phyloP scores from a whole-genome alignment of 2,888 invertebrate genomes.

The Pyrocoelia pectoralis region DNA sequence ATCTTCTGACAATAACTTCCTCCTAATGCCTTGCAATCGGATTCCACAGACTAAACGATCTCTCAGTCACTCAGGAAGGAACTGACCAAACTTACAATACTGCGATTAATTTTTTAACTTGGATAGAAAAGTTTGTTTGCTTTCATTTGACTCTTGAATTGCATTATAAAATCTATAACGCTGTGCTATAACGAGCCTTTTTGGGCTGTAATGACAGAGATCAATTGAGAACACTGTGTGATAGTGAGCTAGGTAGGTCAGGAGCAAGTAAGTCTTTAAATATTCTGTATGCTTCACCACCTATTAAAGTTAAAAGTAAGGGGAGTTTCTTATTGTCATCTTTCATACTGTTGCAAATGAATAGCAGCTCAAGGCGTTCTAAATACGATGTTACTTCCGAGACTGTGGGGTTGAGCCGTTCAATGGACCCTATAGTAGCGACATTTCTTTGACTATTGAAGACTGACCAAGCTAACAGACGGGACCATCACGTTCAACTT shows the following conservation, averaged over 20 bases:
- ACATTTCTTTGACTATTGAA: no score
- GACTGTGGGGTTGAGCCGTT: no score
- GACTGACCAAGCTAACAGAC: no score
- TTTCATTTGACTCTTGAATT: background rate
- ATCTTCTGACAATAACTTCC: background rate
- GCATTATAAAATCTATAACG: constrained; percentile 12
- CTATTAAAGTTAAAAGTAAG: no score
- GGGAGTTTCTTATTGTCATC: no score
- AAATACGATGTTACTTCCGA: no score
- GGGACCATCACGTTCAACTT: no score
- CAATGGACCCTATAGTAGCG: no score
- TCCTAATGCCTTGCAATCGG: background rate
- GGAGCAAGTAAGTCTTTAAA: constrained; percentile 24
- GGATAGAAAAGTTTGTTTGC: background rate
- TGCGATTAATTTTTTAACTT: constrained; percentile 1
- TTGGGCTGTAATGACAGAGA: constrained; percentile 27
- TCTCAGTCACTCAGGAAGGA: background rate
- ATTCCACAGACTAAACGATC: constrained; percentile 3
- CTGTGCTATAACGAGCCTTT: constrained; percentile 24
- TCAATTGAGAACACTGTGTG: constrained; percentile 18
- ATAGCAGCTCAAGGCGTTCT: no score
- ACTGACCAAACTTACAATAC: constrained; percentile 4
- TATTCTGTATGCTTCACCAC: constrained; percentile 26
- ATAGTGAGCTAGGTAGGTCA: constrained; percentile 14
- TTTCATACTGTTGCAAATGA: no score